Base-by-base conservation (phyloP, 2,888 invertebrate species). In the Parnassius glacialis region DNA sequence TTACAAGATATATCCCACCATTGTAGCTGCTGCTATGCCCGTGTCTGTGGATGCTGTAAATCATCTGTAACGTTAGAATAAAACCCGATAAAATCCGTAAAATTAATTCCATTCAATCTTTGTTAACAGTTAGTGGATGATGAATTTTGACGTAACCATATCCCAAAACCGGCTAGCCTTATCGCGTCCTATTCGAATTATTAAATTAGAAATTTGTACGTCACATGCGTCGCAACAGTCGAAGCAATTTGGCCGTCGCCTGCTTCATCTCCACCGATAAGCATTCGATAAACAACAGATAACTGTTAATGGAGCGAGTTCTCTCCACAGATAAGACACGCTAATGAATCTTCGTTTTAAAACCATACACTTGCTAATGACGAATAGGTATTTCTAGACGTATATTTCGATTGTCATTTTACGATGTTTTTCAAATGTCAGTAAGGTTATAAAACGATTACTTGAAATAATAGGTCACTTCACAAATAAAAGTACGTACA, bases 341-440 rank as follows among this genome's bases (percentile, higher is more conserved):
- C 76, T 81, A 84, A 87, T 85, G 85, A 85, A 86, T 85, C 84
- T 83, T 70, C 72, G 68, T 71, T 77, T 75, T 68, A 73, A 74
- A 71, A 69, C 69, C 69, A 70, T 72, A 57, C 61, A 12, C 69
- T 60, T 64, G 65, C 66, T 70, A 69, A 71, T 71, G 73, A 74
- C 71, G 70, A 68, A 68, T 70, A 66, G 59, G 65, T 66, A 64
- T 67, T 60, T 58, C 60, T 54, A 67, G 55, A 64, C 52, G 34
- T 34, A 34, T 34, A 34, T 34, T 34, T 34, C 34, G 34, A 34
- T 34, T 34, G 34, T n/a, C 61, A 34, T 7, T 13, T 34, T 41
- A 13, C 42, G 42, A 3, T 16, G 5, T 45, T 34, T 9, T 43
- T 58, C 13, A 16, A 13, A 16, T 50, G 20, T 50, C 16, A 48